A percentile compares a stretch with the other conserved stretches of the same genome.
Evolutionary conservation across 2,113 vertebrate genomes (phyloP).

Genomic region (Laterallus jamaicensis): DNA sequence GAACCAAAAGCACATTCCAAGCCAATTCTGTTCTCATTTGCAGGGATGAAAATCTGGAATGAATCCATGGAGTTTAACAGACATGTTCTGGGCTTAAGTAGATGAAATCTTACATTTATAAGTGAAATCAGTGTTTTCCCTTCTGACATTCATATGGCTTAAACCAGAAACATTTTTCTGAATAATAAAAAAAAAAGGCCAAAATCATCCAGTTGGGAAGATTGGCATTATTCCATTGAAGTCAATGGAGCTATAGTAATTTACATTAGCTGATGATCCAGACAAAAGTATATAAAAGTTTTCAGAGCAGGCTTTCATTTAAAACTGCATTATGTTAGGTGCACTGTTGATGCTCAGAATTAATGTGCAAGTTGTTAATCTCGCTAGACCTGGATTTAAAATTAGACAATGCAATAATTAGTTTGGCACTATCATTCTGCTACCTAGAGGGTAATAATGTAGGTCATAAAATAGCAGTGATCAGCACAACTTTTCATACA

Average conservation of each 20-base stretch:
- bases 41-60: conserved; percentile 44
- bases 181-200: background rate
- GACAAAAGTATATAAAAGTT: conserved; percentile 65
- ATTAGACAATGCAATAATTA: conserved; percentile 87
- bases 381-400: conserved; percentile 84
- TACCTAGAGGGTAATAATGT: conserved; percentile 84
- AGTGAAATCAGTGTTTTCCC: conserved; percentile 22
- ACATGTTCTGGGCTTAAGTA: conserved; percentile 21
- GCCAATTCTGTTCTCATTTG: conserved; percentile 48
- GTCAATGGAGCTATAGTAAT: conserved; percentile 8
- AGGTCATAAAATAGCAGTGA: conserved; percentile 82
- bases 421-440: conserved; percentile 81
- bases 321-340: conserved; percentile 74
- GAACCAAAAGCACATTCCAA: conserved; percentile 36
- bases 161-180: conserved; percentile 15
- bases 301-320: conserved; percentile 71
- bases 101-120: conserved; percentile 23
- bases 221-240: background rate
- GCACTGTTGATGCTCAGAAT: conserved; percentile 79
- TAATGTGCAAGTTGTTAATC: conserved; percentile 84
- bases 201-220: conserved; percentile 12
- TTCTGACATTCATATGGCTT: conserved; percentile 7
- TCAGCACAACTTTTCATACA: conserved; percentile 70
- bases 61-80: conserved; percentile 40
- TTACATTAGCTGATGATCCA: conserved; percentile 31